These are phyloP conservation scores for Progne subis DNA, from an alignment of 2,113 vertebrate genomes.

Conservation along the genomic window DNA sequence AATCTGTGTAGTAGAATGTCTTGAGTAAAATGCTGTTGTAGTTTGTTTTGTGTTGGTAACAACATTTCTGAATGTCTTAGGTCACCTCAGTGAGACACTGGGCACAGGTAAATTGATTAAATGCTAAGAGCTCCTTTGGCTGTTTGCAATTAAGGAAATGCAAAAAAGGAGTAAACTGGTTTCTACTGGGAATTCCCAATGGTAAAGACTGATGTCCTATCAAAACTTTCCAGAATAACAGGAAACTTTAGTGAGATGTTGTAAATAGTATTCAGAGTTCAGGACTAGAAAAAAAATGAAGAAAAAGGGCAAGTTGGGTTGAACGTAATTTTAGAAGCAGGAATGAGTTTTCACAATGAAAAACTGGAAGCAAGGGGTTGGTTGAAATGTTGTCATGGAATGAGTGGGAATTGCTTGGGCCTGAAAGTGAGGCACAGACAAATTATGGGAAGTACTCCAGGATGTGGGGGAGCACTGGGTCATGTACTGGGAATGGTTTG, in stretches of 20 bases:
- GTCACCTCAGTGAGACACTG: background rate
- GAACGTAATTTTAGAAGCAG: background rate
- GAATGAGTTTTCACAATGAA: background rate
- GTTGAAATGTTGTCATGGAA: background rate
- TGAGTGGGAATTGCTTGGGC: background rate
- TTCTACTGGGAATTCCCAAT: background rate
- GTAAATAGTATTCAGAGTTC: background rate
- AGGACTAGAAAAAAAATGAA: background rate
- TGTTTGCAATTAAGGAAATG: background rate
- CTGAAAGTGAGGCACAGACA: background rate
- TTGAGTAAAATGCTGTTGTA: background rate
- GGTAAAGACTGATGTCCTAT: background rate
- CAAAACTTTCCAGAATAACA: background rate
- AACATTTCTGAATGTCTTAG: background rate
- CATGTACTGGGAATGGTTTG: background rate
- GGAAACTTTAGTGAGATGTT: background rate
- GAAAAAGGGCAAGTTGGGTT: background rate
- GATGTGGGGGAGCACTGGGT: background rate
- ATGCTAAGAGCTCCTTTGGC: background rate
- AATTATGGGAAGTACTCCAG: accelerated
- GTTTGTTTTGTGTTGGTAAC: background rate
- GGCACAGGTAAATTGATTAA: background rate
- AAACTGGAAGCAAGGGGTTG: background rate
- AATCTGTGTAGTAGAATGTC: accelerated
- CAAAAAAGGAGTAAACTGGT: background rate